Evolutionary conservation across 2,113 vertebrate genomes (phyloP).

Genomic region (Salvelinus namaycush): DNA sequence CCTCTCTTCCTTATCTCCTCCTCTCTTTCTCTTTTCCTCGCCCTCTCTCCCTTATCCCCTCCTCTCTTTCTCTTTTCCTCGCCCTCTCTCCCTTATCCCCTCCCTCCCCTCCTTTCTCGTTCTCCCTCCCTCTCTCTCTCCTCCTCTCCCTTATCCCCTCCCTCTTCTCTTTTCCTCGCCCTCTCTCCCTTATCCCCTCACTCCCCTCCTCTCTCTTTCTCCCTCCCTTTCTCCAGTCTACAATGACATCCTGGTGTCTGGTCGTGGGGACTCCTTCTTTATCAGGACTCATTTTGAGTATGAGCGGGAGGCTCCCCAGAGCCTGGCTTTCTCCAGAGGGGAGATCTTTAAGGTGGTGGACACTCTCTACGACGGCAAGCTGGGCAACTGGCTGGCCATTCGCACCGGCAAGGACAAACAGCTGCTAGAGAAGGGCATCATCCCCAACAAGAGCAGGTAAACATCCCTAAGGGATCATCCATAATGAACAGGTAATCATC

Average conservation of each 20-base stretch:
- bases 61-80: no score
- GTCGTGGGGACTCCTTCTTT: constrained; percentile 92
- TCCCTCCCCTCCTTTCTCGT: no score
- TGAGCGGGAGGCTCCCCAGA: constrained; percentile 88
- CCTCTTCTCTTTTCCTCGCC: not conserved
- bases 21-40: no score
- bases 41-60: no score
- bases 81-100: constrained; percentile 6
- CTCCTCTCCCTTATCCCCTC: not conserved
- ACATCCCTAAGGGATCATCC: no score
- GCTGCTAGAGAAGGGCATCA: constrained; percentile 90
- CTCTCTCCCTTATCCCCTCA: not conserved
- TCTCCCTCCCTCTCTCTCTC: not conserved
- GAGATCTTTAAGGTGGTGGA: constrained; percentile 92
- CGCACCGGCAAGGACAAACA: constrained; percentile 81
- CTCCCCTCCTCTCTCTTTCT: not conserved
- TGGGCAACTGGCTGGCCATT: constrained; percentile 91
- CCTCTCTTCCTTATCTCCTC: not conserved
- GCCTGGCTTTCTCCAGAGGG: constrained; percentile 84
- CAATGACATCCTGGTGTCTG: constrained; percentile 88
- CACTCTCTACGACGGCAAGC: constrained; percentile 89
- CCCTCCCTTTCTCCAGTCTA: constrained; percentile 75
- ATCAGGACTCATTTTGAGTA: constrained; percentile 93
- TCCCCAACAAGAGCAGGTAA: constrained; percentile 92
- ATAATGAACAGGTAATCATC: no score